phyloP scores from a whole-genome alignment of 2,888 invertebrate species.

The Eupithecia dodoneata region DNA sequence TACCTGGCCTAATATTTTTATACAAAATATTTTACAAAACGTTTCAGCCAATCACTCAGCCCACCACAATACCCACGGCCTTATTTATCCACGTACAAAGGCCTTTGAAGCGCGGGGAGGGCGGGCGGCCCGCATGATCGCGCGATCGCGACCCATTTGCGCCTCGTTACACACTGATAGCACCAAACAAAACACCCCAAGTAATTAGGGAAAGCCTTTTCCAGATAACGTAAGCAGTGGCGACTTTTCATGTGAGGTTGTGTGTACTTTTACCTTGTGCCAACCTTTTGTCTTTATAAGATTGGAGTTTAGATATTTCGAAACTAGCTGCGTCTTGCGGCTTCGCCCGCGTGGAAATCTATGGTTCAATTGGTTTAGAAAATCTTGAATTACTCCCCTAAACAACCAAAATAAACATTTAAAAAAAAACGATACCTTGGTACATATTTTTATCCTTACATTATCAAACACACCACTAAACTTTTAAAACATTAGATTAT shows the following conservation, averaged over 20 bases:
- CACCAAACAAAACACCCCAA: conserved; percentile 83
- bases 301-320: not conserved
- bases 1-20: too few species aligned
- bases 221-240: conserved; percentile 80
- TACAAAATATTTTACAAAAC: too few species aligned
- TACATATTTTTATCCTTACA: too few species aligned
- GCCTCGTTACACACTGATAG: conserved; percentile 83
- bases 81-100: conserved; percentile 73
- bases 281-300: not conserved
- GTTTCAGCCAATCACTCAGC: conserved; percentile 48
- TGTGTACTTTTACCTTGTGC: not conserved
- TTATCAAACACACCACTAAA: not conserved
- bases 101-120: conserved; percentile 75
- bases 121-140: conserved; percentile 81
- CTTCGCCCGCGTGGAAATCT: too few species aligned
- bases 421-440: too few species aligned
- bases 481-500: conserved; percentile 4
- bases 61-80: conserved; percentile 43
- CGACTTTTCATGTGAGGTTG: conserved; percentile 53
- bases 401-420: too few species aligned
- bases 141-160: conserved; percentile 82
- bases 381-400: too few species aligned
- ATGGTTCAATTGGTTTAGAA: too few species aligned
- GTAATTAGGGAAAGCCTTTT: conserved; percentile 84
- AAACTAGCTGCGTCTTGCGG: not conserved